phyloP scores from a whole-genome alignment of 2,888 invertebrate genomes.

The Orthosia gothica region DNA sequence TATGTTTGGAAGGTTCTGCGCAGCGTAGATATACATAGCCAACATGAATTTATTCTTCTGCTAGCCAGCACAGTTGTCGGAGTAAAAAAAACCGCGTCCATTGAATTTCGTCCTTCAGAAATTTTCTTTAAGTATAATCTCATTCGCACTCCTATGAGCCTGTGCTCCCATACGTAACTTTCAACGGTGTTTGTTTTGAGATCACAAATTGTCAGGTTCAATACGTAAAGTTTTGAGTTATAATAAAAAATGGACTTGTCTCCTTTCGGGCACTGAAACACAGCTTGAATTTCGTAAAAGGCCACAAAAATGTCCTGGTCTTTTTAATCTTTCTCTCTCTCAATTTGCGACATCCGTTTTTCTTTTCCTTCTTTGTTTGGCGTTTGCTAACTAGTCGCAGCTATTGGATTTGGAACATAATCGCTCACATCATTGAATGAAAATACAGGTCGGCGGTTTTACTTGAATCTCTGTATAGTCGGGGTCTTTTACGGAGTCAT shows the following conservation, averaged over 20 bases:
- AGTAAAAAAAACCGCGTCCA: conserved; percentile 69
- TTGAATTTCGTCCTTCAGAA: conserved; percentile 36
- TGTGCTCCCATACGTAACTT: conserved; percentile 7
- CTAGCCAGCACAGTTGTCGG: conserved; percentile 71
- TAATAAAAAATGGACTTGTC: conserved; percentile 74
- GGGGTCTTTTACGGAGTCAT: conserved; percentile 28
- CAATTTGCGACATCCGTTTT: too few relatives aligned
- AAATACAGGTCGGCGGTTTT: conserved; percentile 1
- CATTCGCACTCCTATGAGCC: conserved; percentile 71
- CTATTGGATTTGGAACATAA: conserved; percentile 5
- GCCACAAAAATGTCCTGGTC: too few relatives aligned
- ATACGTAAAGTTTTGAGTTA: conserved; percentile 69
- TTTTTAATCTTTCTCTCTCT: too few relatives aligned
- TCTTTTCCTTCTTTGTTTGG: conserved; percentile 5
- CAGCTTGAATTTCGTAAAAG: too few relatives aligned
- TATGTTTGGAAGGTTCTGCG: conserved; percentile 39
- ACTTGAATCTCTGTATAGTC: conserved; percentile 13
- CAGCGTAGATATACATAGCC: conserved; percentile 58
- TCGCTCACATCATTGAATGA: conserved; percentile 9
- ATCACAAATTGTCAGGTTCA: conserved; percentile 10
- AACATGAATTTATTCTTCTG: too few relatives aligned
- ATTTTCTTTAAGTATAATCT: conserved; percentile 70
- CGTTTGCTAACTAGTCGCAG: conserved; percentile 12
- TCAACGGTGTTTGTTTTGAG: background rate
- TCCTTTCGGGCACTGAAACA: too few relatives aligned